Base-by-base conservation (phyloP, 1,140 invertebrate species). In the Cotesia typhae region DNA sequence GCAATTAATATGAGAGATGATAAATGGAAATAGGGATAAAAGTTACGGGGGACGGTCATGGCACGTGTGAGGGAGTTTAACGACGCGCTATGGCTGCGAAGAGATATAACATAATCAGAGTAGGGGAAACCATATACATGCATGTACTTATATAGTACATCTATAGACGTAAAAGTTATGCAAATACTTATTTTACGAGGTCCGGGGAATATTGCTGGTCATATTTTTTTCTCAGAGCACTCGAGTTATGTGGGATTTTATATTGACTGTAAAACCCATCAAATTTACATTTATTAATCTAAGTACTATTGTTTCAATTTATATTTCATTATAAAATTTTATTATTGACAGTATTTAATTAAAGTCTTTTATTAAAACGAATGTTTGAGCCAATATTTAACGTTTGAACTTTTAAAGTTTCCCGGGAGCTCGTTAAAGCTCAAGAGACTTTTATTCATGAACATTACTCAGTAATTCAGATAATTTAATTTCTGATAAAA, bases 171-270 rank as follows among this genome's bases (percentile, higher is more conserved):
- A 72, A 75, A 72, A 75, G 70, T 75, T 75, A 75, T 75, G 71
- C 67, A 70, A 69, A 70, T 75, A 75, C 17, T 52, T 74, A 35
- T 71, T 74, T 71, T 74, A 71, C 57, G 60, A 75, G 67, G 51
- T 20, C 53, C 35, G 70, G 36, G 20, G 61, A 71, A 68, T 68
- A 71, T 74, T 60, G 68, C 55, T 38, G 63, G 65, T 57, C 60
- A 72, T 74, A 69, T 74, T 74, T 72, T 70, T 69, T 71, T 64
- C 73, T 59, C 59, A 71, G 64, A 69, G 68, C 59, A 71, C 70
- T 74, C 66, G 66, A 66, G 70, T 72, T 72, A 72, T 70, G 72
- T 28, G 36, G 59, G 51, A 68, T 71, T 75, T 75, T 72, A 69
- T 75, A 70, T 72, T 53, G 63, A 70, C 67, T 75, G 67, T 72